Evolutionary conservation across 2,797 vertebrate genomes (phyloP).

Genomic region (Acrossocheilus fasciatus): DNA sequence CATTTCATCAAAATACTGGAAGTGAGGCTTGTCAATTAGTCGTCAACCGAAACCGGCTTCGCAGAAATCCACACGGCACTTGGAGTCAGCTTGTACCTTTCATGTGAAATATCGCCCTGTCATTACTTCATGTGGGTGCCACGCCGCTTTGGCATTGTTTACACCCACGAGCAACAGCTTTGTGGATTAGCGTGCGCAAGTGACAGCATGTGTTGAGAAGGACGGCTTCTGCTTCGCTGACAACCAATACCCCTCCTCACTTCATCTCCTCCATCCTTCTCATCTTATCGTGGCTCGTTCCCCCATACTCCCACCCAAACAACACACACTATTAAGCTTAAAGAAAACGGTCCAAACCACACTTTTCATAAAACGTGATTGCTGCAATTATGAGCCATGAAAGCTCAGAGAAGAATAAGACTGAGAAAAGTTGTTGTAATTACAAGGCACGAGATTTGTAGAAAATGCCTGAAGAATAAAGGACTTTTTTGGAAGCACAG

Average conservation of each 20-base stretch:
- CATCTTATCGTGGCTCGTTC: constrained; percentile 46
- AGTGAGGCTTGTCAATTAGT: background rate
- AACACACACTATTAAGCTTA: constrained; percentile 43
- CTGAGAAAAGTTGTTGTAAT: constrained; percentile 48
- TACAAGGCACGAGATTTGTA: constrained; percentile 29
- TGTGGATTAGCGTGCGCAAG: constrained; percentile 29
- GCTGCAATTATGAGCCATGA: constrained; percentile 47
- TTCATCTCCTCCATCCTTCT: constrained; percentile 53
- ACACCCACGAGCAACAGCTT: constrained; percentile 58
- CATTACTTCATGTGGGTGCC: constrained; percentile 48
- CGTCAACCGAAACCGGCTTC: background rate
- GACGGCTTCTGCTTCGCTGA: constrained; percentile 49
- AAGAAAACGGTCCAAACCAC: constrained; percentile 36
- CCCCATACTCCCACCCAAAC: constrained; percentile 49
- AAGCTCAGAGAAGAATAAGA: constrained; percentile 40
- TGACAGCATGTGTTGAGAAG: constrained; percentile 56
- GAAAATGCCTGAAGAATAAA: constrained; percentile 37
- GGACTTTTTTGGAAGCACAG: background rate
- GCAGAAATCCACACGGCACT: constrained; percentile 16
- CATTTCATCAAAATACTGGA: constrained; percentile 19
- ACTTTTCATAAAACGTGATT: constrained; percentile 48
- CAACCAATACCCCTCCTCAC: constrained; percentile 53
- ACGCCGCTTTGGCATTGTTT: constrained; percentile 55
- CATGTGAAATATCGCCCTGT: constrained; percentile 40
- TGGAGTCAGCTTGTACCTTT: constrained; percentile 38